Evolutionary conservation across 2,888 invertebrate species (phyloP).

Genomic region (Chelonus formosanus): DNA sequence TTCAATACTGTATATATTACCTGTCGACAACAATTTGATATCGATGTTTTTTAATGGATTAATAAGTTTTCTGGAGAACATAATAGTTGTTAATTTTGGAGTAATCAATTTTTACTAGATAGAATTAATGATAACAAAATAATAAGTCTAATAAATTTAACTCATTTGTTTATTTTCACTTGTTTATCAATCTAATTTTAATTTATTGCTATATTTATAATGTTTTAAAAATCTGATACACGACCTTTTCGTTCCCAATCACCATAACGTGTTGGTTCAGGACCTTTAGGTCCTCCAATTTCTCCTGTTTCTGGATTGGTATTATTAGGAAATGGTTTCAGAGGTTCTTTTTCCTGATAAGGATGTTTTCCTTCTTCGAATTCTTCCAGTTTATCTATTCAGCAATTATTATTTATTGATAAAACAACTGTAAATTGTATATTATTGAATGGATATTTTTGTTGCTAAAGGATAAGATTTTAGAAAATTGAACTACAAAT

Average conservation of each 20-base stretch:
- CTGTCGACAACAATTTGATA: too few relatives aligned
- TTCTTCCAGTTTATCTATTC: conserved; percentile 75
- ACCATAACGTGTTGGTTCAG: conserved; percentile 98
- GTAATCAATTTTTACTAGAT: too few relatives aligned
- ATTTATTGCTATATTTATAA: too few relatives aligned
- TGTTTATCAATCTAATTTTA: too few relatives aligned
- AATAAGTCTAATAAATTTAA: conserved; percentile 2
- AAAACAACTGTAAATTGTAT: too few relatives aligned
- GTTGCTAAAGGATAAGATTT: too few relatives aligned
- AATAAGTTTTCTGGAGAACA: too few relatives aligned
- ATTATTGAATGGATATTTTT: too few relatives aligned
- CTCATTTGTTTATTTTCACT: background rate
- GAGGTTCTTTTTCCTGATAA: conserved; percentile 82
- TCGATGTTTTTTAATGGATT: too few relatives aligned
- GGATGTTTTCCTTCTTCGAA: conserved; percentile 75
- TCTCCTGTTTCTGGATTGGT: conserved; percentile 94
- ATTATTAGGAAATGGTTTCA: conserved; percentile 85
- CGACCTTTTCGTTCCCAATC: conserved; percentile 99
- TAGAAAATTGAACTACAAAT: too few relatives aligned
- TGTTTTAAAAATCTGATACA: conserved; percentile 87
- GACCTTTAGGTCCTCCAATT: conserved; percentile 93
- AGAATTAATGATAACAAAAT: background rate
- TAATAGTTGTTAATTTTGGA: too few relatives aligned
- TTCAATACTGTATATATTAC: too few relatives aligned
- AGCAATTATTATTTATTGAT: background rate